A percentile compares a stretch with the other conserved stretches of the same genome.
phyloP scores from a whole-genome alignment of 2,888 invertebrate genomes.

The Hydropsyche betteni region DNA sequence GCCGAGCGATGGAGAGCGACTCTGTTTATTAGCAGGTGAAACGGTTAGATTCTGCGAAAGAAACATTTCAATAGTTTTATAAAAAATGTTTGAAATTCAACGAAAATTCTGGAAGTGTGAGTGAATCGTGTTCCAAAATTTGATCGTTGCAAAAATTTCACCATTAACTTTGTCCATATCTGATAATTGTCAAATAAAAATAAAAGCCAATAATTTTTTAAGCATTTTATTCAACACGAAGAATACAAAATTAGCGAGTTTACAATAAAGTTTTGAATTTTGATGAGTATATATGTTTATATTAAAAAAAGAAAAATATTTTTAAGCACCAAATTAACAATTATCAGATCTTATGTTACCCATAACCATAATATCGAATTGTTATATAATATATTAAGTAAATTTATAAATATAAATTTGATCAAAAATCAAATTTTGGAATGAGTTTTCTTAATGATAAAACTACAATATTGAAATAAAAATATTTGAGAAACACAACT shows the following conservation, averaged over 20 bases:
- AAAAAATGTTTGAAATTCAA: too few species aligned
- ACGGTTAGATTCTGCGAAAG: conserved; percentile 41
- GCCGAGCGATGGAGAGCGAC: conserved; percentile 76
- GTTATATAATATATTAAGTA: conserved; percentile 39
- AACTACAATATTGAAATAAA: too few species aligned
- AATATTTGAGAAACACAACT: too few species aligned
- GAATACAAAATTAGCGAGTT: conserved; percentile 45
- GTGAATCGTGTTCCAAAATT: too few species aligned
- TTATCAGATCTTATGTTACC: conserved; percentile 51
- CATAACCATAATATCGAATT: conserved; percentile 47
- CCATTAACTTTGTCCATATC: conserved; percentile 31
- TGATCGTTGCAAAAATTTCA: neutral
- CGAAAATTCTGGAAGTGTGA: too few species aligned
- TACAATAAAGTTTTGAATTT: conserved; percentile 22
- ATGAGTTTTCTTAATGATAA: too few species aligned
- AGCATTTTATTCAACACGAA: conserved; percentile 43
- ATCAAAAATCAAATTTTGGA: conserved; percentile 29
- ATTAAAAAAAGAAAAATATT: conserved; percentile 5
- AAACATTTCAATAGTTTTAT: neutral
- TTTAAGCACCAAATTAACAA: conserved; percentile 49
- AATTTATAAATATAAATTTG: too few species aligned
- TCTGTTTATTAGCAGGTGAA: conserved; percentile 65
- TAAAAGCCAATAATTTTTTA: conserved; percentile 41
- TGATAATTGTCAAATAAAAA: conserved; percentile 50
- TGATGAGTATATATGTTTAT: neutral